These are phyloP conservation scores for Ylistrum balloti DNA, from an alignment of 1,140 invertebrate species.

Conservation along the genomic window DNA sequence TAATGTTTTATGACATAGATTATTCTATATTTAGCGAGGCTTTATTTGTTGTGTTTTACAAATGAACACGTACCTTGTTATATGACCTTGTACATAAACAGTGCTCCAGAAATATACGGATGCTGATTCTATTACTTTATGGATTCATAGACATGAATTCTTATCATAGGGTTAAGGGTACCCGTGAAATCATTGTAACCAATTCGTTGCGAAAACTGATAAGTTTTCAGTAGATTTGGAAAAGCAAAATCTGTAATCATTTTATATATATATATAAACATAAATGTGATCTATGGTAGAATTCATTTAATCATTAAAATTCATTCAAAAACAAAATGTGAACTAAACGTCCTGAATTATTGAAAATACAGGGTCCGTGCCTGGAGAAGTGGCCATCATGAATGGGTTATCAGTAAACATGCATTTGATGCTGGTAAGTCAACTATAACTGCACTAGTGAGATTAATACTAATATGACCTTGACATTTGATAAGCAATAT, in stretches of 20 bases:
- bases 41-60: too few relatives aligned
- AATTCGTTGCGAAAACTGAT: background rate
- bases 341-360: too few relatives aligned
- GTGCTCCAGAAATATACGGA: too few relatives aligned
- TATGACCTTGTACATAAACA: too few relatives aligned
- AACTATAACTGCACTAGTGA: background rate
- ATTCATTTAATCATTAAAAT: too few relatives aligned
- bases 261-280: too few relatives aligned
- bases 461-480: background rate
- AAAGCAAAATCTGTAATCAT: background rate
- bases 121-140: background rate
- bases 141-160: background rate
- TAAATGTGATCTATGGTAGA: too few relatives aligned
- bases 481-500: too few relatives aligned
- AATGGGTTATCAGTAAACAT: constrained; percentile 85
- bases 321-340: background rate
- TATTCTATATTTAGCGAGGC: too few relatives aligned
- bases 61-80: too few relatives aligned
- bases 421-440: constrained; percentile 83
- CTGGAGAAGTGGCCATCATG: constrained; percentile 84
- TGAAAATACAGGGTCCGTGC: constrained; percentile 78
- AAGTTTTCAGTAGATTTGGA: background rate
- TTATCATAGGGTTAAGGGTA: background rate
- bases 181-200: too few relatives aligned
- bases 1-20: too few relatives aligned